phyloP scores from a whole-genome alignment of 2,113 vertebrate species.

The Corapipo altera region DNA sequence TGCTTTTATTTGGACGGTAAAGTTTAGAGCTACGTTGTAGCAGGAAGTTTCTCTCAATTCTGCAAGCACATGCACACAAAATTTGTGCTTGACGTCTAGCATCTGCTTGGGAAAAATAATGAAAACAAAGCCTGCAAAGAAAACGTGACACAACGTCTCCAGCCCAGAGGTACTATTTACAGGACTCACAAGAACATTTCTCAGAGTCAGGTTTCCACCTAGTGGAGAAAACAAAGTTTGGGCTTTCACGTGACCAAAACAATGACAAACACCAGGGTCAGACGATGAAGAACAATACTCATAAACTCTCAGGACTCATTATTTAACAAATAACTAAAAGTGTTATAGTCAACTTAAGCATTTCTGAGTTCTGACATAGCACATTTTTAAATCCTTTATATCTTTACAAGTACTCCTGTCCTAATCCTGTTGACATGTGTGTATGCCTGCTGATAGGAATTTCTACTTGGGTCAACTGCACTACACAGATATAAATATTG shows the following conservation, averaged over 20 bases:
- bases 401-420: not conserved
- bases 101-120: not conserved
- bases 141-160: not conserved
- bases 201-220: slow-evolving; percentile 5
- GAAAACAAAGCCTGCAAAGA: not conserved
- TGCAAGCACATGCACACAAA: not conserved
- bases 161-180: not conserved
- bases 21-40: not conserved
- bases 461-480: not conserved
- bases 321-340: not conserved
- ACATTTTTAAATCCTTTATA: not conserved
- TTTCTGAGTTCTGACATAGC: not conserved
- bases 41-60: not conserved
- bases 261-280: not conserved
- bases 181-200: not conserved
- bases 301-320: not conserved
- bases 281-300: not conserved
- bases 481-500: not conserved
- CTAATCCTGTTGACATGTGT: not conserved
- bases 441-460: not conserved
- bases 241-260: not conserved
- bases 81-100: not conserved
- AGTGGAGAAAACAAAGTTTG: not conserved
- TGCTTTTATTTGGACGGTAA: not conserved
- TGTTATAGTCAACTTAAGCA: not conserved